Percentiles rank a stretch among this genome's conserved stretches.
Conservation (phyloP, 2,113 vertebrate genomes). For the Lepus americanus region DNA sequence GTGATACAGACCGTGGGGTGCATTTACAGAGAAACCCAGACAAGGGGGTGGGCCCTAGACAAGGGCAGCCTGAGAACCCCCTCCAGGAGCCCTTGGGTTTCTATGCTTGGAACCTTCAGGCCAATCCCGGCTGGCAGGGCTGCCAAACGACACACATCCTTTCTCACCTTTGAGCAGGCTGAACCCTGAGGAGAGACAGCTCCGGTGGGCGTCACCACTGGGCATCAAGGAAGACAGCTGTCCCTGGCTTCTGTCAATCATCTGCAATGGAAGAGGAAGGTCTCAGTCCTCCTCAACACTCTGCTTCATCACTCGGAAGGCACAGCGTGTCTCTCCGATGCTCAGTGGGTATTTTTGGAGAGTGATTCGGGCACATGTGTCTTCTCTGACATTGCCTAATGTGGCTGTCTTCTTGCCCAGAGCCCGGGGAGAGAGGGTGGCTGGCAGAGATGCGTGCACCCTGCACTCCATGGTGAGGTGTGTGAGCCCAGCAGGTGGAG, state of each 20-base stretch:
- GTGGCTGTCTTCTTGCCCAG: conserved; percentile 13
- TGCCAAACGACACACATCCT: background rate
- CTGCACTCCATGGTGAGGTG: background rate
- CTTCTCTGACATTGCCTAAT: conserved; percentile 61
- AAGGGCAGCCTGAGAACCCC: background rate
- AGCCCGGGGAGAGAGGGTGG: background rate
- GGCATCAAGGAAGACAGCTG: conserved; percentile 58
- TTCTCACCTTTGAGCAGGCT: conserved; percentile 1
- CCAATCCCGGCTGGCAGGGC: background rate
- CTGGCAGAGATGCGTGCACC: background rate
- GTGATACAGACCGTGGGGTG: background rate
- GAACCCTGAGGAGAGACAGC: background rate
- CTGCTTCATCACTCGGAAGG: conserved; percentile 70
- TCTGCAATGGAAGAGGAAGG: conserved; percentile 47
- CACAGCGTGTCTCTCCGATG: conserved; percentile 66
- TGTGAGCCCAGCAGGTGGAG: background rate
- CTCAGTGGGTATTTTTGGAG: conserved; percentile 71
- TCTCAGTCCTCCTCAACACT: conserved; percentile 65
- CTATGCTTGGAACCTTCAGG: conserved; percentile 23
- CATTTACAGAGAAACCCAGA: conserved; percentile 48
- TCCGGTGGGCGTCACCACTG: background rate
- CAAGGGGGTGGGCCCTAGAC: conserved; percentile 23
- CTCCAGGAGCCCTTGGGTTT: background rate
- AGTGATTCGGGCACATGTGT: conserved; percentile 65
- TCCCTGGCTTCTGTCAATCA: conserved; percentile 64